Conservation (phyloP, 2,888 invertebrate species). For the Tanytarsus gracilentus region DNA sequence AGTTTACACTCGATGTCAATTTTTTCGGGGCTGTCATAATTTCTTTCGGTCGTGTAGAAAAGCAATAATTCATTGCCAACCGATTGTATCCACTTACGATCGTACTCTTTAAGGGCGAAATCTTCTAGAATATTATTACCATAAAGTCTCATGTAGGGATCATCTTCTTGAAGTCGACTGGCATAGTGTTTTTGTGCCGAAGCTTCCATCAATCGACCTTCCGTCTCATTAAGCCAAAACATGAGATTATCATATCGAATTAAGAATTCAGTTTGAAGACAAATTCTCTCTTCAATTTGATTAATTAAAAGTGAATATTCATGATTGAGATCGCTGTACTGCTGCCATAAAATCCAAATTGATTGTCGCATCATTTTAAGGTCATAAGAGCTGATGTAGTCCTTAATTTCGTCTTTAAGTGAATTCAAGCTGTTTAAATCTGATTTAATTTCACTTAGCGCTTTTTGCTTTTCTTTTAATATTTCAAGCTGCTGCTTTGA, state of each 20-base stretch:
- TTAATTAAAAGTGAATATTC: slow-evolving; percentile 63
- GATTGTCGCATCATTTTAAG: slow-evolving; percentile 70
- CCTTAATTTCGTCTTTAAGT: slow-evolving; percentile 72
- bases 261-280: slow-evolving; percentile 62
- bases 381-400: slow-evolving; percentile 74
- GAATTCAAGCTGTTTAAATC: slow-evolving; percentile 63
- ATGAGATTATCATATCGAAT: slow-evolving; percentile 54
- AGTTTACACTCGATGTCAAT: slow-evolving; percentile 48
- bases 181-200: slow-evolving; percentile 46
- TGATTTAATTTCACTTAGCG: slow-evolving; percentile 48
- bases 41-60: slow-evolving; percentile 52
- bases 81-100: slow-evolving; percentile 65
- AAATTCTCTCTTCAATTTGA: slow-evolving; percentile 63
- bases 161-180: slow-evolving; percentile 60
- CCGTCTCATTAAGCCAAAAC: slow-evolving; percentile 61
- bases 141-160: slow-evolving; percentile 51
- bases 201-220: slow-evolving; percentile 54
- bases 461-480: slow-evolving; percentile 30
- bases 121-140: slow-evolving; percentile 69
- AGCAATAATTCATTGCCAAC: slow-evolving; percentile 58
- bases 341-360: slow-evolving; percentile 68
- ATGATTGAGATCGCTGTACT: slow-evolving; percentile 71
- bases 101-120: slow-evolving; percentile 63
- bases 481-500: slow-evolving; percentile 46
- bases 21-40: slow-evolving; percentile 52